A percentile compares a stretch with the other conserved stretches of the same genome.
phyloP scores from a whole-genome alignment of 1,140 invertebrate genomes.

The Drosophila pallidifrons region DNA sequence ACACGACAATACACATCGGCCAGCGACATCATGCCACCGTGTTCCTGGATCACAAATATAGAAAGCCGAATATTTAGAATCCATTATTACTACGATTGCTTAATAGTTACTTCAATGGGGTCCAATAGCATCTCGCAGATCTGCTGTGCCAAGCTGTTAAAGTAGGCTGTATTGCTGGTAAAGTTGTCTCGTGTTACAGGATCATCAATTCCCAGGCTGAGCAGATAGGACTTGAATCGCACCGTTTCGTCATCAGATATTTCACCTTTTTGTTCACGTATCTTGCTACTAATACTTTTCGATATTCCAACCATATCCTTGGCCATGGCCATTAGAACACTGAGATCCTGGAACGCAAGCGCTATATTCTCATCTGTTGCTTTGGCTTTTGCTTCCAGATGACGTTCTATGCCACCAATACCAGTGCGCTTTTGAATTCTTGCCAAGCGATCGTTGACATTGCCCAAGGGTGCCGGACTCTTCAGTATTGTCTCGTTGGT shows the following conservation, averaged over 20 bases:
- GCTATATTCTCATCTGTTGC: conserved; percentile 96
- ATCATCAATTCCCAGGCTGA: conserved; percentile 98
- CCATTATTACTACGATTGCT: not conserved
- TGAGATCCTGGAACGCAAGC: conserved; percentile 97
- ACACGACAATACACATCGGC: conserved; percentile 98
- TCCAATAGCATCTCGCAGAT: conserved; percentile 92
- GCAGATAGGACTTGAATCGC: conserved; percentile 97
- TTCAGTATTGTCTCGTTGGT: conserved; percentile 49
- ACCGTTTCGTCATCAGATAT: conserved; percentile 99
- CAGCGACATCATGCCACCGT: conserved; percentile 98
- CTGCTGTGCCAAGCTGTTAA: conserved; percentile 94
- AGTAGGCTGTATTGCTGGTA: conserved; percentile 94
- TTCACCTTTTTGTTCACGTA: conserved; percentile 97
- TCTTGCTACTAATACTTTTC: conserved; percentile 96
- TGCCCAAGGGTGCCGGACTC: conserved; percentile 77
- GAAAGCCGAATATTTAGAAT: not conserved
- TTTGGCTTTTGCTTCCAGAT: conserved; percentile 95
- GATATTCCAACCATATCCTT: conserved; percentile 98
- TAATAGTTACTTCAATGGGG: conserved; percentile 90
- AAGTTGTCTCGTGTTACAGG: conserved; percentile 97
- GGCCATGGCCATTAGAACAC: conserved; percentile 96
- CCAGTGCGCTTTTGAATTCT: conserved; percentile 90
- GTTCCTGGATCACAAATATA: conserved; percentile 88
- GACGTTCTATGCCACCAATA: conserved; percentile 97
- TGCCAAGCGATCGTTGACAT: conserved; percentile 84